phyloP scores from a whole-genome alignment of 2,113 vertebrate genomes.

The Etia nguti region DNA sequence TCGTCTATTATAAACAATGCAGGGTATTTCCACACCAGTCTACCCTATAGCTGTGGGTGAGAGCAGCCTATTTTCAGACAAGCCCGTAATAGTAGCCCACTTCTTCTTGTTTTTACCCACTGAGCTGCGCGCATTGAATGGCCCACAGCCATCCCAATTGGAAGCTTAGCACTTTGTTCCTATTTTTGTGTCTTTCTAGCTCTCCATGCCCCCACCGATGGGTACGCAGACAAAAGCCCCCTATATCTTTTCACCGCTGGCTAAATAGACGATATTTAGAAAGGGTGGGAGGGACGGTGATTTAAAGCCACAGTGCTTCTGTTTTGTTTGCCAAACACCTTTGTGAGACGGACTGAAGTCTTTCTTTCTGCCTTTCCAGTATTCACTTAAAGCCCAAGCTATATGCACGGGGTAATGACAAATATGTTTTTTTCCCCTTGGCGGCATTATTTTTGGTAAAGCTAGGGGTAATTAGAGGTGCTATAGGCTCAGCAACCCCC shows the following conservation, averaged over 20 bases:
- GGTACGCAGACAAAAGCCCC: slow-evolving; percentile 89
- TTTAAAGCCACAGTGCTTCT: slow-evolving; percentile 82
- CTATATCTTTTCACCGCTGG: slow-evolving; percentile 86
- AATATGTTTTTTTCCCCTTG: background rate
- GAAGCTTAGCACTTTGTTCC: slow-evolving; percentile 87
- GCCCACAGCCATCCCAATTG: slow-evolving; percentile 75
- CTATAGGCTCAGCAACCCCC: slow-evolving; percentile 46
- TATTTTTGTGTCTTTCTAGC: slow-evolving; percentile 83
- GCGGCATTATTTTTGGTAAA: slow-evolving; percentile 43
- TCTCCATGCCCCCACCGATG: slow-evolving; percentile 77
- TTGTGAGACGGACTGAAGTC: slow-evolving; percentile 54
- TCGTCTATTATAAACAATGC: slow-evolving; percentile 57
- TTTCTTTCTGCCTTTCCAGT: slow-evolving; percentile 14
- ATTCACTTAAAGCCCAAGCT: slow-evolving; percentile 20
- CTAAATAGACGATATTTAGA: slow-evolving; percentile 89
- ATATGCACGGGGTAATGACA: slow-evolving; percentile 11
- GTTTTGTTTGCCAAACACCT: slow-evolving; percentile 75
- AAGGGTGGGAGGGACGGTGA: slow-evolving; percentile 81
- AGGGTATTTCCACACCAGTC: slow-evolving; percentile 56
- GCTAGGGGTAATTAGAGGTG: slow-evolving; percentile 57
- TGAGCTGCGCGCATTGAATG: slow-evolving; percentile 73
- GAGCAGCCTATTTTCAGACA: slow-evolving; percentile 62
- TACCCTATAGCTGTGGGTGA: slow-evolving; percentile 45
- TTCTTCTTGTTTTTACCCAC: slow-evolving; percentile 70
- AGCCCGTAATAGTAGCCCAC: slow-evolving; percentile 63